A percentile compares a stretch with the other conserved stretches of the same genome.
phyloP scores from a whole-genome alignment of 1,140 invertebrate species.

The Drosophila baimaii region DNA sequence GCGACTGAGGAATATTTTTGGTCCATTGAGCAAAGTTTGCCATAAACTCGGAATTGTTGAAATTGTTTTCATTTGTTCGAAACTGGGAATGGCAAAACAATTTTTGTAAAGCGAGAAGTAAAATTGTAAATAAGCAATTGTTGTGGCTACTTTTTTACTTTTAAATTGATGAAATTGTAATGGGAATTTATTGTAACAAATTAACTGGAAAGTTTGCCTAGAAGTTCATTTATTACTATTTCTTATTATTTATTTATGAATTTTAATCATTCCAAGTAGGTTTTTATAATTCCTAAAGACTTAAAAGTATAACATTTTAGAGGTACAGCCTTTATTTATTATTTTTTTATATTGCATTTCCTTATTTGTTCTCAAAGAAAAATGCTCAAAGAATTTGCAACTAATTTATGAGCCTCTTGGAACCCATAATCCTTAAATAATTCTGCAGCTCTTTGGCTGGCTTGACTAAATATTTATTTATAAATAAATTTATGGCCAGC shows the following conservation, averaged over 20 bases:
- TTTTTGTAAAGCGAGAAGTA: constrained; percentile 26
- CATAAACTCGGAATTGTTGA: constrained; percentile 72
- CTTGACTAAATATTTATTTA: constrained; percentile 37
- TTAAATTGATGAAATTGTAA: constrained; percentile 2
- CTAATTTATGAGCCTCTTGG: not conserved
- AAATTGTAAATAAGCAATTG: constrained; percentile 36
- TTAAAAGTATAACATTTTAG: no score
- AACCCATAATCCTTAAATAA: constrained; percentile 7
- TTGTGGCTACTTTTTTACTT: constrained; percentile 12
- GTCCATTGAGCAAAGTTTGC: constrained; percentile 72
- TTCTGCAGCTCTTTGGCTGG: constrained; percentile 6
- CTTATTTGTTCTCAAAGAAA: not conserved
- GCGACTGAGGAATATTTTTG: constrained; percentile 57
- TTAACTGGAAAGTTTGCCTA: not conserved
- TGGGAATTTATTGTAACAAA: not conserved
- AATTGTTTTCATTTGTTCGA: constrained; percentile 70
- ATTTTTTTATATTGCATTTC: not conserved
- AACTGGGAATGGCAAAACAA: constrained; percentile 47
- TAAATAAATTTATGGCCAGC: constrained; percentile 23
- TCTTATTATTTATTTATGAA: not conserved
- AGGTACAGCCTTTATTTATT: not conserved
- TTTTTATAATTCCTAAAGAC: no score
- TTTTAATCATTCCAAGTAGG: no score
- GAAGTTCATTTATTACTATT: no score
- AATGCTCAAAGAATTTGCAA: not conserved